A percentile compares a stretch with the other conserved stretches of the same genome.
phyloP scores from a whole-genome alignment of 1,140 invertebrate genomes.

The Geopemphigus sp. region DNA sequence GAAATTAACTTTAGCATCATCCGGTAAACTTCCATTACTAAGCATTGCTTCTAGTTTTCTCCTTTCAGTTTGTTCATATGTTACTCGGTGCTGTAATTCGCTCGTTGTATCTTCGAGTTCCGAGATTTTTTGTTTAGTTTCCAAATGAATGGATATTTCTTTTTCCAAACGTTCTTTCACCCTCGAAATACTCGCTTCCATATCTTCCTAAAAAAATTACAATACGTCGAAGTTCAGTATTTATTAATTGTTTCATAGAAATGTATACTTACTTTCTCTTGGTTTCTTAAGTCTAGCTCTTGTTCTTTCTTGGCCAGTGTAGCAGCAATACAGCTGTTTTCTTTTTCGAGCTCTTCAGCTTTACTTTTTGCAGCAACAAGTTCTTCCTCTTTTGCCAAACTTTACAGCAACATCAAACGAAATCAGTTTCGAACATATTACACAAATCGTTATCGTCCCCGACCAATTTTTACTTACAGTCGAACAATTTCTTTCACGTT shows the following conservation, averaged over 20 bases:
- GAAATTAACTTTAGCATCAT: slow-evolving; percentile 77
- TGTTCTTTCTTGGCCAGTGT: slow-evolving; percentile 89
- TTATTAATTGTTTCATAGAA: neutral
- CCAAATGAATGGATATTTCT: slow-evolving; percentile 81
- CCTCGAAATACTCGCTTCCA: slow-evolving; percentile 77
- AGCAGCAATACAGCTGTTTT: slow-evolving; percentile 82
- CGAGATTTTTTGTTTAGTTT: slow-evolving; percentile 76
- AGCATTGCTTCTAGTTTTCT: slow-evolving; percentile 80
- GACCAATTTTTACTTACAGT: slow-evolving; percentile 61
- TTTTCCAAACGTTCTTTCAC: slow-evolving; percentile 87
- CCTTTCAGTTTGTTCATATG: slow-evolving; percentile 77
- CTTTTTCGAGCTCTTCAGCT: slow-evolving; percentile 82
- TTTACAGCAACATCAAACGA: slow-evolving; percentile 54
- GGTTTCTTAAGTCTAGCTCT: slow-evolving; percentile 81
- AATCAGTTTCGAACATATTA: neutral
- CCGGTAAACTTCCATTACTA: slow-evolving; percentile 82
- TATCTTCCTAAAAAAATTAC: slow-evolving; percentile 69
- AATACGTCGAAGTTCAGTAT: neutral
- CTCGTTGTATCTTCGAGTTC: slow-evolving; percentile 73
- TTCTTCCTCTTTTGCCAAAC: slow-evolving; percentile 90
- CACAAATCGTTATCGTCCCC: too few species aligned
- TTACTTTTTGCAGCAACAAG: slow-evolving; percentile 80
- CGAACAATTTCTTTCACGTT: slow-evolving; percentile 90
- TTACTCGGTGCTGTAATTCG: slow-evolving; percentile 73
- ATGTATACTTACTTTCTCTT: slow-evolving; percentile 69